phyloP scores from a whole-genome alignment of 1,140 invertebrate genomes.

The Drosophila lacertosa region DNA sequence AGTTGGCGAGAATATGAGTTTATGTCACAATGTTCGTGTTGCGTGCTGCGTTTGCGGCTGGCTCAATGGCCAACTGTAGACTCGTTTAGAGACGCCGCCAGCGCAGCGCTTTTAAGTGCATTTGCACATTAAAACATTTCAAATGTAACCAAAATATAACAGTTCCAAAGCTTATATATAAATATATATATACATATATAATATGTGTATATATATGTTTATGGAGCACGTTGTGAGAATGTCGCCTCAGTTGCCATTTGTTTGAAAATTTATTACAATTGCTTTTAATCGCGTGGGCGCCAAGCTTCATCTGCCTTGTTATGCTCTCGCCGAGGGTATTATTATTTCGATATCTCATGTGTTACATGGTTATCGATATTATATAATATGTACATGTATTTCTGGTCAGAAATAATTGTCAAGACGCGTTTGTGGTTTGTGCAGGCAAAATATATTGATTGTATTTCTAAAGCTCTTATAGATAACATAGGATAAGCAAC shows the following conservation, averaged over 20 bases:
- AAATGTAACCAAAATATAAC: slow-evolving; percentile 31
- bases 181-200: background rate
- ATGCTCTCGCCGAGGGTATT: slow-evolving; percentile 25
- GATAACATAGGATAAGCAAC: no score
- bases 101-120: slow-evolving; percentile 65
- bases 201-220: background rate
- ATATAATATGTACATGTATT: background rate
- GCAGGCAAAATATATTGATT: no score
- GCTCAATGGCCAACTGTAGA: slow-evolving; percentile 42
- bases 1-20: slow-evolving; percentile 25
- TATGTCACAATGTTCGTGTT: slow-evolving; percentile 49
- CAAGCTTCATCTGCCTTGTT: background rate
- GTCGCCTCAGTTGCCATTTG: slow-evolving; percentile 31
- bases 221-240: background rate
- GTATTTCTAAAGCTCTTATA: no score
- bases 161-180: slow-evolving; percentile 13
- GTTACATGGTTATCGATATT: background rate
- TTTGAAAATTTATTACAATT: slow-evolving; percentile 70
- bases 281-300: slow-evolving; percentile 46
- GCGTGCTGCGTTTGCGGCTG: slow-evolving; percentile 19
- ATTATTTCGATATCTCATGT: background rate
- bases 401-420: no score
- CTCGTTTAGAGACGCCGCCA: slow-evolving; percentile 47
- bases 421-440: no score
- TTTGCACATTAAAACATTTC: slow-evolving; percentile 64